Percentiles rank a stretch among this genome's conserved stretches.
phyloP scores from a whole-genome alignment of 1,140 invertebrate genomes.

The Potamilus streckersoni region DNA sequence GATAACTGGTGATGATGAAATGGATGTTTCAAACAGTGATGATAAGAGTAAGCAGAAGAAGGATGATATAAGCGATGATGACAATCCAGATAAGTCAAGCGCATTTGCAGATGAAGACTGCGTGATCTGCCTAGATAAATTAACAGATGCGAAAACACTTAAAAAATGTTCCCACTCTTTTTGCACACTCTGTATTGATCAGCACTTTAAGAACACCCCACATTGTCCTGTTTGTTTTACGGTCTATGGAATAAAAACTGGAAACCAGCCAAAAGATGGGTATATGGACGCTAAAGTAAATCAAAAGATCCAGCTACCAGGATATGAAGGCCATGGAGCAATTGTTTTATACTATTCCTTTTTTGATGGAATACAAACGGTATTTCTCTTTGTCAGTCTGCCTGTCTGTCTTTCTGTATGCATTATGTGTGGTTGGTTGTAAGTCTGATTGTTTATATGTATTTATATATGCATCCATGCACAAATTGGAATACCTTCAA shows the following conservation, averaged over 20 bases:
- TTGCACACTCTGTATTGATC: conserved; percentile 43
- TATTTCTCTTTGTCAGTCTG: conserved; percentile 15
- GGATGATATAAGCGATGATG: too few relatives aligned
- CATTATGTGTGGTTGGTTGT: background rate
- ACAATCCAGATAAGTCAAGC: too few relatives aligned
- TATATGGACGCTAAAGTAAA: conserved; percentile 32
- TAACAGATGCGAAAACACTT: conserved; percentile 35
- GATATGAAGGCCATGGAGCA: conserved; percentile 38
- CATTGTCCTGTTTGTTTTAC: conserved; percentile 55
- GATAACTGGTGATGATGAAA: too few relatives aligned
- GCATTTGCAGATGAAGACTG: conserved; percentile 22
- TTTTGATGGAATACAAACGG: conserved; percentile 51
- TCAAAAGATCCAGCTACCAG: conserved; percentile 30
- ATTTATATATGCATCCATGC: background rate
- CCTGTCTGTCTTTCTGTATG: background rate
- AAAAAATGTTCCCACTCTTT: conserved; percentile 47
- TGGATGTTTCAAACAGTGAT: too few relatives aligned
- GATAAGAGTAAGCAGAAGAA: too few relatives aligned
- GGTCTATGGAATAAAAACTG: conserved; percentile 48
- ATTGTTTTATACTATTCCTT: conserved; percentile 51
- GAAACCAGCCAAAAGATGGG: conserved; percentile 50
- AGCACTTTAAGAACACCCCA: conserved; percentile 39
- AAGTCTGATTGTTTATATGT: background rate
- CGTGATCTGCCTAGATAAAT: conserved; percentile 46
- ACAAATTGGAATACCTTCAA: background rate